Percentiles rank a stretch among this genome's conserved stretches.
phyloP scores from a whole-genome alignment of 2,888 invertebrate genomes.

The Punctoribates punctum region DNA sequence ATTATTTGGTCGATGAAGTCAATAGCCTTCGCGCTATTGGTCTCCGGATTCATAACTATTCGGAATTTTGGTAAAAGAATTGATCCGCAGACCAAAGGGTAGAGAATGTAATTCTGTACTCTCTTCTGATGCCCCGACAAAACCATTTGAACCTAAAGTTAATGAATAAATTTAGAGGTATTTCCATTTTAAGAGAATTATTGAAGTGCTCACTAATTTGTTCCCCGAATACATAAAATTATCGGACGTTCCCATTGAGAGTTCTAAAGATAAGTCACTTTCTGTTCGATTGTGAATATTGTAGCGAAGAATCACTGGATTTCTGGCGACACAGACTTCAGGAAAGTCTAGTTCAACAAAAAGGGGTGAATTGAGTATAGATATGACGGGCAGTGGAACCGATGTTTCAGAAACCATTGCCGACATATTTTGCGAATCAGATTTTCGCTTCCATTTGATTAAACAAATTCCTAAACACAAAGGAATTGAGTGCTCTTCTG shows the following conservation, averaged over 20 bases:
- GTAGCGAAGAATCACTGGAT: conserved; percentile 29
- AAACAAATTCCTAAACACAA: neutral
- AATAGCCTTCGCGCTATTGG: neutral
- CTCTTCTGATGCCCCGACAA: neutral
- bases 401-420: neutral
- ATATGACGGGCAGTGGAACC: conserved; percentile 14
- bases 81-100: conserved; percentile 34
- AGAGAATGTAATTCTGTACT: conserved; percentile 30
- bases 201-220: conserved; percentile 64
- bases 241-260: conserved; percentile 63
- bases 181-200: neutral
- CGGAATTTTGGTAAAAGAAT: conserved; percentile 30
- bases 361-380: neutral
- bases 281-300: conserved; percentile 27
- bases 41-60: conserved; percentile 17
- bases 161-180: no score
- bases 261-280: conserved; percentile 20
- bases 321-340: conserved; percentile 15
- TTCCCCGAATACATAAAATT: conserved; percentile 94
- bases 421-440: neutral
- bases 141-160: neutral
- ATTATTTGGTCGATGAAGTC: conserved; percentile 12
- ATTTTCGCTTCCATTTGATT: conserved; percentile 24
- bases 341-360: conserved; percentile 36
- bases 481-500: neutral